Conservation (phyloP, 2,888 invertebrate genomes). For the Drosophila subquinaria region DNA sequence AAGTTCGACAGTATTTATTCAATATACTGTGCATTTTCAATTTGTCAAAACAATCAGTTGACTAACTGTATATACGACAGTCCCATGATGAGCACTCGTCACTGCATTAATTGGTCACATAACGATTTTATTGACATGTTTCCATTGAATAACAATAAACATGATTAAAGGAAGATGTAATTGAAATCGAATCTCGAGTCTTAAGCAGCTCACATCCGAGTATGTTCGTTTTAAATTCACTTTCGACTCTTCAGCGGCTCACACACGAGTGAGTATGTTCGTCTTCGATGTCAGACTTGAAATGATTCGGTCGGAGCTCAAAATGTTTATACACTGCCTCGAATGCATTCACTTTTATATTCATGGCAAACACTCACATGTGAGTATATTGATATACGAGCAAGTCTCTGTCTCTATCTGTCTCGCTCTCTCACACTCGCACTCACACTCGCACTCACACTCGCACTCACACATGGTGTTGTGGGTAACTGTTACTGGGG, state of each 20-base stretch:
- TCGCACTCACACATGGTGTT: conserved; percentile 7
- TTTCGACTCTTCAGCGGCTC: neutral
- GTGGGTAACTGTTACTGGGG: neutral
- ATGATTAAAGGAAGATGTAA: neutral
- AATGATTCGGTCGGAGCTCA: conserved; percentile 39
- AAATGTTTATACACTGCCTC: conserved; percentile 1
- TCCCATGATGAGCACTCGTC: neutral
- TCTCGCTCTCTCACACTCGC: neutral
- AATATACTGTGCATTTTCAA: neutral
- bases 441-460: conserved; percentile 2
- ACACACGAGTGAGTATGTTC: conserved; percentile 18
- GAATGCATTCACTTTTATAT: conserved; percentile 5
- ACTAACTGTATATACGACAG: neutral
- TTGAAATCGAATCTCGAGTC: neutral
- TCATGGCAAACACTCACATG: neutral
- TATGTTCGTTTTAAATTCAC: conserved; percentile 11
- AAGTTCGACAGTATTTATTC: too few relatives aligned
- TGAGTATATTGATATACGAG: conserved; percentile 7
- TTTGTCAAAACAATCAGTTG: neutral
- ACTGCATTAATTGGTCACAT: neutral
- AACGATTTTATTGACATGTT: neutral
- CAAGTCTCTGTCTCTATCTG: neutral
- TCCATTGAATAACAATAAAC: neutral
- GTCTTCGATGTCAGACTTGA: conserved; percentile 31
- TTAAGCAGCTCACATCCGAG: conserved; percentile 2